Evolutionary conservation across 2,797 vertebrate species (phyloP).

Genomic region (Tinamus major): DNA sequence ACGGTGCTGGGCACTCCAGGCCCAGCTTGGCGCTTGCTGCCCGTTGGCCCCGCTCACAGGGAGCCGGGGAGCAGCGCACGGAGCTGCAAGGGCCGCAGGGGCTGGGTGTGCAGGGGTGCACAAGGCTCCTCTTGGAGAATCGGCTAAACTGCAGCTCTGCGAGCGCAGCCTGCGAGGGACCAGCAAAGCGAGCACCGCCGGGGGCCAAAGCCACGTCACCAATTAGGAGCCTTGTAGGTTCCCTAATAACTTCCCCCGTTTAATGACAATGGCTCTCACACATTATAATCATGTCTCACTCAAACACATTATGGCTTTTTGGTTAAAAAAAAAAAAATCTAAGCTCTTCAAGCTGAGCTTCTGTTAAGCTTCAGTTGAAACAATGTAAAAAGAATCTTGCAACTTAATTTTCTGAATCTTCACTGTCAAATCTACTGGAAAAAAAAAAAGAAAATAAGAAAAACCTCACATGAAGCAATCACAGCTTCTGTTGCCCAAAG

Average conservation of each 20-base stretch:
- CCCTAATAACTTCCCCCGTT: conserved; percentile 46
- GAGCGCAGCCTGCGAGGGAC: conserved; percentile 36
- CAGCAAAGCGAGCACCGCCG: neutral
- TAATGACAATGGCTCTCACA: conserved; percentile 53
- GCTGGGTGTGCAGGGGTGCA: neutral
- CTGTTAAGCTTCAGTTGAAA: conserved; percentile 62
- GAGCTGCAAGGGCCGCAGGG: too few species aligned
- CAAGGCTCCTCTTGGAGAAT: neutral
- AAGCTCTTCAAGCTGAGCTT: conserved; percentile 41
- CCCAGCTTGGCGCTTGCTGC: too few species aligned
- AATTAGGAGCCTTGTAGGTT: conserved; percentile 67
- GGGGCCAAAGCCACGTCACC: conserved; percentile 54
- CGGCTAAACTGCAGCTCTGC: neutral
- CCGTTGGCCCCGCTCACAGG: too few species aligned
- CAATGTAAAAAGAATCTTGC: conserved; percentile 40
- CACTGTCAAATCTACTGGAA: conserved; percentile 2
- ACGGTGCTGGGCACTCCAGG: too few species aligned
- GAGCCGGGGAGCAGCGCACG: too few species aligned
- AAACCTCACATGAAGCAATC: neutral
- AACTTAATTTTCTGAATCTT: conserved; percentile 49
- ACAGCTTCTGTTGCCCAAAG: neutral
- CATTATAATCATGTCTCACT: conserved; percentile 48
- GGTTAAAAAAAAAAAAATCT: neutral
- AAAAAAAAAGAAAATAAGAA: neutral
- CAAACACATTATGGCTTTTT: neutral